phyloP scores from a whole-genome alignment of 2,113 vertebrate species.

The Dipodomys merriami region DNA sequence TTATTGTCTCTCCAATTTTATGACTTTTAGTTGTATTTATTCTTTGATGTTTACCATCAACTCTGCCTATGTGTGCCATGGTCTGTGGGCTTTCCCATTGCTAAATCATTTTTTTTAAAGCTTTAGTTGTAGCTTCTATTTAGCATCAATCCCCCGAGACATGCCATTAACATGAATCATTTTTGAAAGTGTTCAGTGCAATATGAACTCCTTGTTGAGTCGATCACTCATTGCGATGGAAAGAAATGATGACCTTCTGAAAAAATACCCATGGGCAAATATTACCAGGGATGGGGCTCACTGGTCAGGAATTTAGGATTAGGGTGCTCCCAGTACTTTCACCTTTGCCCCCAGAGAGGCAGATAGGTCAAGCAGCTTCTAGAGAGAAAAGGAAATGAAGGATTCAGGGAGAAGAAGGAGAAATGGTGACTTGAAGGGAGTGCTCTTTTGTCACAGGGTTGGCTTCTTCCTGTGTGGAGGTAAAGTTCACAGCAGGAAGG shows the following conservation, averaged over 20 bases:
- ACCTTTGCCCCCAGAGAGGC: slow-evolving; percentile 56
- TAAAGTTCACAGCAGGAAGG: slow-evolving; percentile 4
- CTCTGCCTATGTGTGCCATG: slow-evolving; percentile 75
- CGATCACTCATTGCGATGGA: slow-evolving; percentile 85
- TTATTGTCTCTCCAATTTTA: slow-evolving; percentile 88
- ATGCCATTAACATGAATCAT: slow-evolving; percentile 90
- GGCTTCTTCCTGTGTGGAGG: background rate
- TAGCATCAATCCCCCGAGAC: slow-evolving; percentile 87
- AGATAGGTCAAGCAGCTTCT: slow-evolving; percentile 46
- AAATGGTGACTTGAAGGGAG: background rate
- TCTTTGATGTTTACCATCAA: slow-evolving; percentile 87
- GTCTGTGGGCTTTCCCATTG: slow-evolving; percentile 85
- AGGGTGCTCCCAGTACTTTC: slow-evolving; percentile 67
- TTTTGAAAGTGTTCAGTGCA: slow-evolving; percentile 84
- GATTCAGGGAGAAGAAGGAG: background rate
- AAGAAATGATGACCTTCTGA: slow-evolving; percentile 88
- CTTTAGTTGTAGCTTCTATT: slow-evolving; percentile 87
- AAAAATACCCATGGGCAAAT: slow-evolving; percentile 82
- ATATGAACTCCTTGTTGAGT: slow-evolving; percentile 86
- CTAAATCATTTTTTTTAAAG: slow-evolving; percentile 89
- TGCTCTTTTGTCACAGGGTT: background rate
- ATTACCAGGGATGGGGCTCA: slow-evolving; percentile 77
- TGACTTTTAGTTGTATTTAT: slow-evolving; percentile 88
- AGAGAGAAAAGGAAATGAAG: background rate
- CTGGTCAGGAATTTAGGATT: slow-evolving; percentile 66